Evolutionary conservation across 92 coral and sea anemone genomes (phyloP).

Genomic region (Pocillopora grandis): DNA sequence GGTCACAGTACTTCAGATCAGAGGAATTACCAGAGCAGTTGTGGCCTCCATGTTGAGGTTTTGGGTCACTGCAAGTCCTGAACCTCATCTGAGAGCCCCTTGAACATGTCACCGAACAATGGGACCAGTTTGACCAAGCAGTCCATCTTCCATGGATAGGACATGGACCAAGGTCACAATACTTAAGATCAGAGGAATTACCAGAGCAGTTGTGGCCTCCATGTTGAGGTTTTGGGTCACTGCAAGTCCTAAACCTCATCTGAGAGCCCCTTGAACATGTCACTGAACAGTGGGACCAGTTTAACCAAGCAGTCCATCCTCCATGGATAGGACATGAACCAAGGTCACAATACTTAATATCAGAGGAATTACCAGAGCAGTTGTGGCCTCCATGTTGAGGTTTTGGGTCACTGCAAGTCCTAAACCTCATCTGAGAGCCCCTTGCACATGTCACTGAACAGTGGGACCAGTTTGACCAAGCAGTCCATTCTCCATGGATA

Average conservation of each 20-base stretch:
- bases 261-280: conserved; percentile 70
- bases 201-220: conserved; percentile 79
- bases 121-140: conserved; percentile 74
- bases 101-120: conserved; percentile 73
- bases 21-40: conserved; percentile 71
- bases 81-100: conserved; percentile 54
- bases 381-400: conserved; percentile 62
- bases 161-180: conserved; percentile 60
- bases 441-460: conserved; percentile 75
- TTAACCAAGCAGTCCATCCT: conserved; percentile 76
- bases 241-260: conserved; percentile 63
- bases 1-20: conserved; percentile 52
- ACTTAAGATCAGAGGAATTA: conserved; percentile 51
- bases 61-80: conserved; percentile 64
- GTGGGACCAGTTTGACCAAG: conserved; percentile 76
- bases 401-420: conserved; percentile 64
- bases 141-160: conserved; percentile 85
- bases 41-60: conserved; percentile 62
- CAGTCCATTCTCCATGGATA: conserved; percentile 70
- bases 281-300: conserved; percentile 73
- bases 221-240: conserved; percentile 48
- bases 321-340: conserved; percentile 78
- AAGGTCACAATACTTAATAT: conserved; percentile 44
- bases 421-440: conserved; percentile 52
- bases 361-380: conserved; percentile 76